Base-by-base conservation (phyloP, 2,113 vertebrate genomes). In the Macrotus californicus region DNA sequence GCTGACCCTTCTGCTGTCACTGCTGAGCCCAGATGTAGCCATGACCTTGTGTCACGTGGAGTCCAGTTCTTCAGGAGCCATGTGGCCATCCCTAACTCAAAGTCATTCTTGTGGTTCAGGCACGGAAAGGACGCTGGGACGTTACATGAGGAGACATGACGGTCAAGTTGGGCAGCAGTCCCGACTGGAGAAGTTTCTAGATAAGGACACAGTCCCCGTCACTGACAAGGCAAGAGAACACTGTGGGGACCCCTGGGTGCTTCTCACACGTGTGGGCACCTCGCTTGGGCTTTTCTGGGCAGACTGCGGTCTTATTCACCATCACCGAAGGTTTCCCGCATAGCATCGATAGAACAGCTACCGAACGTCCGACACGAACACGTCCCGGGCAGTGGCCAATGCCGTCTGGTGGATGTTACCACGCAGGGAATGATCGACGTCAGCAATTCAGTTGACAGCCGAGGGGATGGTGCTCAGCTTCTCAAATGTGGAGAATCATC, bases 101-200 rank as follows among this genome's bases (percentile, higher is more conserved):
- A 73, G 43, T 59, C 24, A 24, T 13, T 77, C 39, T 16, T 92
- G 81, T 56, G 9, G 43, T 69, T 64, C 19, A 56, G 43, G 43
- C 19, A 56, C 0, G 13, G 18, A 64, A 61, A 76, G 29, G 10
- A 43, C n/a, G 54, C 18, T 12, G 64, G 31, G 15, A 50, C 31
- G 14, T 8, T 18, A 39, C 3, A 46, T 6, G 54, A 22, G 54
- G 19, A 46, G 2, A 39, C 34, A 0, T 29, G 43, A 21, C 6
- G 41, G 5, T 75, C 14, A 41, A 36, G 18, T 34, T n/a, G 39
- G 19, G 48, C 29, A 13, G 72, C 15, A 24, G 56, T 13, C 43
- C 39, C 56, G 54, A 50, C 15, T n/a, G 39, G 21, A 50, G 6
- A 16, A 31, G 26, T 26, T 29, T 85, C 66, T 56, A 54, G 29